Evolutionary conservation across 2,888 invertebrate species (phyloP).

Genomic region (Pinctada fucata): DNA sequence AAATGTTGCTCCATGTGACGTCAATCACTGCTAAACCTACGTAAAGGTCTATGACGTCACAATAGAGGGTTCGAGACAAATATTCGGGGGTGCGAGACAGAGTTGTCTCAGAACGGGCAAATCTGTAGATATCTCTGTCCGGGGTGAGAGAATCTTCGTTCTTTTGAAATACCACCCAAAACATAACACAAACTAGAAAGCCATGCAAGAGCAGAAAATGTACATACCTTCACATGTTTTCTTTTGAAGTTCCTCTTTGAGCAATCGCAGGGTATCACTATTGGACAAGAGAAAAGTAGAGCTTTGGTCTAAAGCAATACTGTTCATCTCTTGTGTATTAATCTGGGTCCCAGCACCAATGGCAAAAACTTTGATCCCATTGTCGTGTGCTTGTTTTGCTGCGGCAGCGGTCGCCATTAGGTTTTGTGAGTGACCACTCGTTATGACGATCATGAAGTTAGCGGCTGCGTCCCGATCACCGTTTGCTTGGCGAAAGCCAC

Average conservation of each 20-base stretch:
- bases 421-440: conserved; percentile 53
- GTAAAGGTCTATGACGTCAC: no score
- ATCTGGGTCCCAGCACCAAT: conserved; percentile 57
- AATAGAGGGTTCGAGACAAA: no score
- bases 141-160: no score
- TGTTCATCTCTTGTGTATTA: conserved; percentile 50
- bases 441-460: conserved; percentile 52
- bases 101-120: no score
- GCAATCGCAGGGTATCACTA: conserved; percentile 50
- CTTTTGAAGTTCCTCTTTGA: conserved; percentile 48
- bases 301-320: conserved; percentile 51
- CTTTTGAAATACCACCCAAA: no score
- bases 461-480: conserved; percentile 54
- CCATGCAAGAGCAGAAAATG: no score
- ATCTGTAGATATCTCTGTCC: no score
- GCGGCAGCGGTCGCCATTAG: conserved; percentile 43
- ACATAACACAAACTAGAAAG: no score
- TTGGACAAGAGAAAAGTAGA: conserved; percentile 55
- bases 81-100: no score
- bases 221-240: conserved; percentile 52
- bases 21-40: no score
- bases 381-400: conserved; percentile 42
- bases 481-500: conserved; percentile 47
- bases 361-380: conserved; percentile 48
- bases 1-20: no score